Percentiles rank a stretch among this genome's conserved stretches.
Conservation (phyloP, 2,113 vertebrate species). For the Pachypanchax playfairii region DNA sequence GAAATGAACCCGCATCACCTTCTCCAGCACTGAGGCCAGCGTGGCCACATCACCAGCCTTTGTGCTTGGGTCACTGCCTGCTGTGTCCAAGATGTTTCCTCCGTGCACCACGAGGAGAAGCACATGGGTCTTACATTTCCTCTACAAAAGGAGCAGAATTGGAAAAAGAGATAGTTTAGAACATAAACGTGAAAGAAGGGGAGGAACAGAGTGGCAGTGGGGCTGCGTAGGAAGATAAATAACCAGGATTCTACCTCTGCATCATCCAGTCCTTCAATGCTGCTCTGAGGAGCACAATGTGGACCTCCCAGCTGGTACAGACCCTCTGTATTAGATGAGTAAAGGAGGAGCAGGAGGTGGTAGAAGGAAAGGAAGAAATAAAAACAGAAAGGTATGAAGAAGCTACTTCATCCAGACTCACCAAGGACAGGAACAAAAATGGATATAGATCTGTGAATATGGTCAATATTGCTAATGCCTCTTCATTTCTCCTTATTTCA, state of each 20-base stretch:
- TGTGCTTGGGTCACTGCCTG: conserved; percentile 84
- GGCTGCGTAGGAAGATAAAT: background rate
- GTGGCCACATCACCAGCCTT: conserved; percentile 89
- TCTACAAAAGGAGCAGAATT: conserved; percentile 60
- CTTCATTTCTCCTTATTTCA: conserved; percentile 49
- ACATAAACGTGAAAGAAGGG: background rate
- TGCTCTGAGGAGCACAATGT: conserved; percentile 86
- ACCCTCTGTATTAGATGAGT: conserved; percentile 62
- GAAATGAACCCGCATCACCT: conserved; percentile 90
- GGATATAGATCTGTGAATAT: conserved; percentile 57
- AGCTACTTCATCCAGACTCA: conserved; percentile 34
- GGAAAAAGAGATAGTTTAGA: background rate
- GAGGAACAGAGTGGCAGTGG: background rate
- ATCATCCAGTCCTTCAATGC: conserved; percentile 90
- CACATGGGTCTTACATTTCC: conserved; percentile 89
- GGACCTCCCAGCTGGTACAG: conserved; percentile 86
- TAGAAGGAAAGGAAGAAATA: conserved; percentile 15
- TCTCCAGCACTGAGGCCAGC: conserved; percentile 90
- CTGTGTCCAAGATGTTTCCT: conserved; percentile 91
- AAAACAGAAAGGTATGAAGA: conserved; percentile 14
- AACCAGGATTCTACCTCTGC: conserved; percentile 81
- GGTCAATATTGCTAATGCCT: conserved; percentile 53
- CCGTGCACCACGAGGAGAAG: conserved; percentile 93
- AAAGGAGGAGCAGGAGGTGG: background rate
- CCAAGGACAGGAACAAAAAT: conserved; percentile 42